Conservation (phyloP, 2,113 vertebrate species). For the Alligator mississippiensis region DNA sequence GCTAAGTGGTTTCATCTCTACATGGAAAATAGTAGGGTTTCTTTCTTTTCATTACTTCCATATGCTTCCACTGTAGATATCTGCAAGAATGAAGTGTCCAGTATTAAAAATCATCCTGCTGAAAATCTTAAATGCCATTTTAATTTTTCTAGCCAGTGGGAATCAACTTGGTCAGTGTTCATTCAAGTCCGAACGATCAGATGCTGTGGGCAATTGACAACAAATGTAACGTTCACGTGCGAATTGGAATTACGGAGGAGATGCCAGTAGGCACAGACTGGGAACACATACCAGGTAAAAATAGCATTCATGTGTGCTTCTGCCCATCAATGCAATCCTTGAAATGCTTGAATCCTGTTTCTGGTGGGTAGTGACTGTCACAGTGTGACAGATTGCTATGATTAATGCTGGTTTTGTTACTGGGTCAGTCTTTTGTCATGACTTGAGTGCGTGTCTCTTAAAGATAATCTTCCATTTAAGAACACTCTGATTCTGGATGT, state of each 20-base stretch:
- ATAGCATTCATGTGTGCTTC: not conserved
- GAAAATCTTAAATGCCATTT: conserved; percentile 49
- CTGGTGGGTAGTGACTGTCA: not conserved
- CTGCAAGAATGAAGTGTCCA: not conserved
- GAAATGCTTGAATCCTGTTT: not conserved
- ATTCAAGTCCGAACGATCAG: conserved; percentile 91
- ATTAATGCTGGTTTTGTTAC: not conserved
- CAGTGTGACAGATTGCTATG: not conserved
- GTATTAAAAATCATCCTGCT: conserved; percentile 13
- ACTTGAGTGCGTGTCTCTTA: not conserved
- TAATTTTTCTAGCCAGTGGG: conserved; percentile 87
- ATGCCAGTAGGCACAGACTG: conserved; percentile 97
- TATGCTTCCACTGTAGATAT: not conserved
- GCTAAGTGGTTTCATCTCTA: not conserved
- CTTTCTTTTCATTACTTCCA: not conserved
- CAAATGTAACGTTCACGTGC: conserved; percentile 89
- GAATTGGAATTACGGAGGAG: conserved; percentile 91
- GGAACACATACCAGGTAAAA: conserved; percentile 94
- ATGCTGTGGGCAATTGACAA: conserved; percentile 94
- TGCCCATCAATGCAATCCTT: not conserved
- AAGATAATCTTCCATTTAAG: not conserved
- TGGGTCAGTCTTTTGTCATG: not conserved
- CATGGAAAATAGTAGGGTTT: not conserved
- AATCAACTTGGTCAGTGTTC: conserved; percentile 87
- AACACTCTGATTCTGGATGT: rapidly evolving